Percentiles rank a stretch among this genome's conserved stretches.
These are phyloP conservation scores for Temnopleurus reevesii DNA, from an alignment of 53 echinoderm and acorn worm genomes.

Conservation along the genomic window DNA sequence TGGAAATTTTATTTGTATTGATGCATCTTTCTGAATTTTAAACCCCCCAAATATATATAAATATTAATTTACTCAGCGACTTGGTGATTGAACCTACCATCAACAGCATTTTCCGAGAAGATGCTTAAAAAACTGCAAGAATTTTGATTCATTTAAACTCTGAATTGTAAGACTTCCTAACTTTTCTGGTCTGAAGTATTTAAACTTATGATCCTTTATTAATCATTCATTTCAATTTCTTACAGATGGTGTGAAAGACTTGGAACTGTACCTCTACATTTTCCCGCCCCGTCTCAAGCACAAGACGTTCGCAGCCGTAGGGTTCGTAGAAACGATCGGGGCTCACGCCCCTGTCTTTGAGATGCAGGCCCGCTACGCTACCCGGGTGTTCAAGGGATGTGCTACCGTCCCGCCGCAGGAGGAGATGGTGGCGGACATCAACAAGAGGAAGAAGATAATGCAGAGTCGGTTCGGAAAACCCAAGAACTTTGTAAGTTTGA, in stretches of 20 bases:
- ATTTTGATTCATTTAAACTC: too few species aligned
- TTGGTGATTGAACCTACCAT: too few species aligned
- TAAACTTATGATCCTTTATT: too few species aligned
- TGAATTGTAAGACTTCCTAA: too few species aligned
- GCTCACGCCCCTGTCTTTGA: constrained; percentile 88
- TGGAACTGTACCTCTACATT: constrained; percentile 86
- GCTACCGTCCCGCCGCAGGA: constrained; percentile 64
- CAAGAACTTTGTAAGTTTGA: constrained; percentile 91
- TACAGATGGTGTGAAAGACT: constrained; percentile 76
- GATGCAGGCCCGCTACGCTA: constrained; percentile 84
- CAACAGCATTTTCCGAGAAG: too few species aligned
- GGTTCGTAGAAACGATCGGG: constrained; percentile 80
- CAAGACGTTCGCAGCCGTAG: constrained; percentile 83
- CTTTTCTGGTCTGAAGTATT: too few species aligned
- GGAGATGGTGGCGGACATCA: constrained; percentile 67
- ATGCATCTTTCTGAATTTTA: too few species aligned
- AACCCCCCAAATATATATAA: too few species aligned
- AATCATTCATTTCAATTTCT: too few species aligned
- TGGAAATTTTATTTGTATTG: too few species aligned
- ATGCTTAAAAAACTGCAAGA: too few species aligned
- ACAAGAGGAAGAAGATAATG: constrained; percentile 54
- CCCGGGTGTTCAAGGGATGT: constrained; percentile 73
- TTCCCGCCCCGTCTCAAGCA: constrained; percentile 84
- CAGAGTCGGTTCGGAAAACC: constrained; percentile 75
- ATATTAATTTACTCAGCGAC: too few species aligned